Base-by-base conservation (phyloP, 2,797 vertebrate species). In the Paguma larvata region DNA sequence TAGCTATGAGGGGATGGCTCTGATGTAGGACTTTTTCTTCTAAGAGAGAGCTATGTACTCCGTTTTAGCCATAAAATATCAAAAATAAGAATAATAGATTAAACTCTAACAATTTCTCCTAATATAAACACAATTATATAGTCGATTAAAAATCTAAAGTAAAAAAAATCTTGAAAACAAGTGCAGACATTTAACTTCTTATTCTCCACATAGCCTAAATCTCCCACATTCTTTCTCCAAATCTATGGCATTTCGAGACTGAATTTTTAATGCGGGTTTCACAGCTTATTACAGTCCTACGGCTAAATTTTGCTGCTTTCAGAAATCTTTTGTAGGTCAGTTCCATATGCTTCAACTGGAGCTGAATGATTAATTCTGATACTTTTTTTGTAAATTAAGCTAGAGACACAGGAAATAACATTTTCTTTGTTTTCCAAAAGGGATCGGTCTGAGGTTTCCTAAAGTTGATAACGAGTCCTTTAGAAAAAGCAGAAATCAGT, bases 401-500 rank as follows among this genome's bases (percentile, higher is more conserved):
- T 95, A 59, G 53, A 94, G 75, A 96, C 73, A 87, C 77, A 94
- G 83, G 83, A 97, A 97, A 96, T 90, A 95, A 96, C 38, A 12
- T 94, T 94, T 85, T 96, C 65, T 88, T 94, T 94, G 85, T 98
- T 97, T 97, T 93, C 88, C 92, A 97, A 97, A 93, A 48, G 44
- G 34, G 87, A 96, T 97, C 97, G 91, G 94, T 97, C 62, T 85
- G 77, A 96, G 21, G 72, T 93, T 95, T 97, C 97, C 97, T 97
- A 93, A 97, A 96, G 88, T 75, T 97, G 94, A 94, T 97, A 96
- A 97, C 77, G 90, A 97, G 59, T 85, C 83, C 67, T 95, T 97
- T 92, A 97, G 72, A 95, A 97, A 97, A 97, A 97, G 30, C 6
- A 87, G 59, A 96, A 96, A 98, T 98, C 97, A 97, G 96, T 98